Percentiles rank a stretch among this genome's conserved stretches.
These are phyloP conservation scores for Chloropsis cyanopogon DNA, from an alignment of 2,113 vertebrate genomes.

Conservation along the genomic window DNA sequence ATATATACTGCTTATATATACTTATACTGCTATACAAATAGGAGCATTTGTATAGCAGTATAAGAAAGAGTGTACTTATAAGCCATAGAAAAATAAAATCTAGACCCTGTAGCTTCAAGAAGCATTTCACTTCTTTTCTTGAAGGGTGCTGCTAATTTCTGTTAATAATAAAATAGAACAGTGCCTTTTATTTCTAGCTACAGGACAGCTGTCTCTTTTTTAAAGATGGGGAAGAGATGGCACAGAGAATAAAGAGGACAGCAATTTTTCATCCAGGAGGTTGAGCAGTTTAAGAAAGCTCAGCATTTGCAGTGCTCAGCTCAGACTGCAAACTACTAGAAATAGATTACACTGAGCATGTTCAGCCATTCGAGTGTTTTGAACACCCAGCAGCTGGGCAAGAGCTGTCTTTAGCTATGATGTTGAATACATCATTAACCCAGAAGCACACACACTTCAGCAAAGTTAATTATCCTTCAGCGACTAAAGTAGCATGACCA, in stretches of 20 bases:
- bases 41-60: not conserved
- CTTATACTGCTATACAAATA: no score
- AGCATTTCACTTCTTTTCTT: not conserved
- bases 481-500: not conserved
- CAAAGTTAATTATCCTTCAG: not conserved
- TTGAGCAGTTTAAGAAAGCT: not conserved
- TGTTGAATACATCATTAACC: not conserved
- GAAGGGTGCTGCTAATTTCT: not conserved
- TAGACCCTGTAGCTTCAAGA: not conserved
- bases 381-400: not conserved
- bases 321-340: not conserved
- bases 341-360: not conserved
- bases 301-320: not conserved
- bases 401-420: not conserved
- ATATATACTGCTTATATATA: no score
- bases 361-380: not conserved
- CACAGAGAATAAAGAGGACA: not conserved
- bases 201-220: not conserved
- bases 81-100: not conserved
- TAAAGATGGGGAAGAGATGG: not conserved
- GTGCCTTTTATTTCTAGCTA: not conserved
- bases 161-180: not conserved
- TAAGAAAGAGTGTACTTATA: not conserved
- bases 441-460: not conserved
- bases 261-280: not conserved